Base-by-base conservation (phyloP, 2,888 invertebrate genomes). In the Portevinia maculata region DNA sequence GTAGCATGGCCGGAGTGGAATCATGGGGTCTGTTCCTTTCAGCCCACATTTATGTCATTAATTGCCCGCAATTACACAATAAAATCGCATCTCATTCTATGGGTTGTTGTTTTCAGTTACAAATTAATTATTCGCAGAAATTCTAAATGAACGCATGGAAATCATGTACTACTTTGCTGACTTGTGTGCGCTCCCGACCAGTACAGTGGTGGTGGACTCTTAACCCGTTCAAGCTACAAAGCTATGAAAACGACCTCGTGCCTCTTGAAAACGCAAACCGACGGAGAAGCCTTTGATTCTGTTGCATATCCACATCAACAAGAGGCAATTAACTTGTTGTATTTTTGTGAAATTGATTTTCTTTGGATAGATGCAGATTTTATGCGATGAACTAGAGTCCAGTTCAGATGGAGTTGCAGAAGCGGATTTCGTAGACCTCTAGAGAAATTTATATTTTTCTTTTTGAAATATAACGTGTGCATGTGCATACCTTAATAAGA, bases 61-160 rank as follows among this genome's bases (percentile, higher is more conserved):
- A 81, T 81, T 81, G 76, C 70, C 64, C 24, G 65, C 70, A 81
- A 76, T 76, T 71, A 76, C 65, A 71, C 70, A 65, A 76, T 81
- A 76, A 65, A 76, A 79, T 76, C 46, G 65, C 64, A 52, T 76
- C 52, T 69, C 53, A 46, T 53, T 9, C 6, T 7, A 15, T 59
- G 41, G 17, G 46, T 53, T 60, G 55, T 55, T 79, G 79, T 79
- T 79, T 79, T 74, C 79, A 69, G 79, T 75, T 75, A 69, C 79
- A 69, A 79, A 79, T 79, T 79, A 79, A 79, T 79, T 79, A 79
- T 67, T 67, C 46, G 74, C 48, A 32, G 46, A 59, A 17, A 50
- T 55, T 41, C 8, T 57, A 62, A 57, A 52, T 28, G 70, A 55
- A 17, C 57, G 41, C 64, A 64, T 34, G 41, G 64, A 46, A 78